Base-by-base conservation (phyloP, 2,888 invertebrate species). In the Encarsia formosa region DNA sequence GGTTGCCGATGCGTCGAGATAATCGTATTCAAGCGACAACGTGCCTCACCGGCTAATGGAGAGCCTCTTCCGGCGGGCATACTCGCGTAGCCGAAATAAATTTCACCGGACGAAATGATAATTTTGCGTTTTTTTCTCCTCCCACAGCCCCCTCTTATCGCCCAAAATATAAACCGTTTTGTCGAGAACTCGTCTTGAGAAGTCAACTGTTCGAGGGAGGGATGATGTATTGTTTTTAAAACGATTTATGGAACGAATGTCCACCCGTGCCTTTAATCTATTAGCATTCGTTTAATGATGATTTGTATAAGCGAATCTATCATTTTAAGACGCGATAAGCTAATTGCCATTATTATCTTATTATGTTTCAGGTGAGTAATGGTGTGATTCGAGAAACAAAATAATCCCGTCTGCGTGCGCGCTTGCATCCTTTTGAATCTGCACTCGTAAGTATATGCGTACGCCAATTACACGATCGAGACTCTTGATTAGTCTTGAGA, bases 321-420 rank as follows among this genome's bases (percentile, higher is more conserved):
- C 56, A 51, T 19, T 41, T 41, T 16, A 16, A 15, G 2, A 19
- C 2, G 11, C 18, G 39, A 49, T 52, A 56, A 52, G 52, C 52
- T 49, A 56, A 56, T 56, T 52, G 43, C 47, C 18, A 49, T 54
- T 54, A 42, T 57, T 51, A 49, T 51, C 48, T 57, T 54, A 48
- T 54, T 53, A 45, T 54, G 53, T 57, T 57, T 54, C 56, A 57
- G 56, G 56, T 57, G 56, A 56, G 56, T 56, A 50, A 56, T 56
- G n/a, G n/a, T 35, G 45, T 24, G 22, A 24, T 49, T 52, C 37
- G 24, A 38, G 24, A 37, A 52, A 46, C 37, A 39, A 55, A 48
- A 46, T 46, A 52, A 38, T 49, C 41, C 29, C 34, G 34, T 34
- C 18, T 15, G 20, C 8, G 4, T 23, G 23, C 13, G n/a, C 24